Conservation (phyloP, 2,797 vertebrate genomes). For the Diplodus puntazzo region DNA sequence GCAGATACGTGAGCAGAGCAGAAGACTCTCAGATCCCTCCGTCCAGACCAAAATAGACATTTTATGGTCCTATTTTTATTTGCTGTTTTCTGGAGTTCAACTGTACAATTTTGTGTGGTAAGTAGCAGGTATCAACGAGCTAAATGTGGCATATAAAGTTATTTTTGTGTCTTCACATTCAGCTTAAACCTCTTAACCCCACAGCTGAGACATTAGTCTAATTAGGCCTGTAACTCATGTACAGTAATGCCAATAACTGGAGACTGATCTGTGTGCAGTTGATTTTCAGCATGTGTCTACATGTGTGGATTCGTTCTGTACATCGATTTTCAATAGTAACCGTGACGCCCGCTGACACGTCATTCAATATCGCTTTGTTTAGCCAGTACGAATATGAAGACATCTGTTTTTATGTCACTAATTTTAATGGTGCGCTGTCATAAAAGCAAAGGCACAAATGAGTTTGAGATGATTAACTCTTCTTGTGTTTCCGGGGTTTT, state of each 20-base stretch:
- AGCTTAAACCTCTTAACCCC: constrained; percentile 38
- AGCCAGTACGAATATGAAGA: background rate
- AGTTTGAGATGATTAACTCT: background rate
- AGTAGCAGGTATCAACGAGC: background rate
- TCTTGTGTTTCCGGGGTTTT: too few relatives aligned
- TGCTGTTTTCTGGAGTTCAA: constrained; percentile 18
- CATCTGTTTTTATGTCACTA: background rate
- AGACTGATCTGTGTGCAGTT: background rate
- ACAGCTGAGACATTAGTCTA: constrained; percentile 31
- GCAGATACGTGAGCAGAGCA: constrained; percentile 57
- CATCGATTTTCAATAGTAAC: background rate
- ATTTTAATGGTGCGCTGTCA: background rate
- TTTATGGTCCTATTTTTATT: constrained; percentile 58
- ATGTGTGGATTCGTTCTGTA: background rate
- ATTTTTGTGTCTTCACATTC: constrained; percentile 32
- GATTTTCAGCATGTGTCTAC: background rate
- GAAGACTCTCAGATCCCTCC: constrained; percentile 36
- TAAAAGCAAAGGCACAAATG: background rate
- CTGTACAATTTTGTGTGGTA: constrained; percentile 10
- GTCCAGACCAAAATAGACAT: constrained; percentile 52
- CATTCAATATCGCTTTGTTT: background rate
- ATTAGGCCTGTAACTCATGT: constrained; percentile 40
- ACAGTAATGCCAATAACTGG: constrained; percentile 11
- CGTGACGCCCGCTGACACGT: background rate
- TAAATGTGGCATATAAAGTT: constrained; percentile 9